Evolutionary conservation across 2,797 vertebrate species (phyloP).

Genomic region (Pantherophis vulpinus): DNA sequence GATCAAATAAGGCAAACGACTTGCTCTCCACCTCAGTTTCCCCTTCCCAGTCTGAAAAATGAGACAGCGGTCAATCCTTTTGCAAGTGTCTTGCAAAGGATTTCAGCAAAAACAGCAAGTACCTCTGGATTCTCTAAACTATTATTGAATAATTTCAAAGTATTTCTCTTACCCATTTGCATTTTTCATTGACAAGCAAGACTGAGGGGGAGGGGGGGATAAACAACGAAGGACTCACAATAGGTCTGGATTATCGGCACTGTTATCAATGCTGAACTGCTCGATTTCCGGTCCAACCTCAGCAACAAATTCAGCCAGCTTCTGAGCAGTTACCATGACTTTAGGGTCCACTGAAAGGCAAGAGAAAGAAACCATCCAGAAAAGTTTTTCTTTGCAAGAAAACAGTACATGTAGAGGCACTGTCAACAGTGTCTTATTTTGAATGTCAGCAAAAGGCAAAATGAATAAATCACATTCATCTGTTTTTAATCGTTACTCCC

Average conservation of each 20-base stretch:
- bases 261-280: slow-evolving; percentile 80
- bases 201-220: too few species aligned
- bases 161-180: background rate
- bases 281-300: slow-evolving; percentile 79
- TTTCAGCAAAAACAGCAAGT: background rate
- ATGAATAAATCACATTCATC: background rate
- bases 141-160: background rate
- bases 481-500: background rate
- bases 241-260: slow-evolving; percentile 75
- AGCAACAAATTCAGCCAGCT: slow-evolving; percentile 75
- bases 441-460: background rate
- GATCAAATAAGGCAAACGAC: background rate
- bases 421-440: background rate
- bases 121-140: background rate
- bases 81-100: background rate
- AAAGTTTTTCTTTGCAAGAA: background rate
- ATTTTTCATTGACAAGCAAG: too few species aligned
- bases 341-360: slow-evolving; percentile 71
- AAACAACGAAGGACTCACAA: slow-evolving; percentile 64
- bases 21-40: background rate
- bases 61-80: background rate
- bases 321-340: slow-evolving; percentile 77
- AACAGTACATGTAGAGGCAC: background rate
- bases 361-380: background rate
- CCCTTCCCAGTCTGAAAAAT: background rate